Conservation (phyloP, 2,888 invertebrate species). For the Apotomis capreana region DNA sequence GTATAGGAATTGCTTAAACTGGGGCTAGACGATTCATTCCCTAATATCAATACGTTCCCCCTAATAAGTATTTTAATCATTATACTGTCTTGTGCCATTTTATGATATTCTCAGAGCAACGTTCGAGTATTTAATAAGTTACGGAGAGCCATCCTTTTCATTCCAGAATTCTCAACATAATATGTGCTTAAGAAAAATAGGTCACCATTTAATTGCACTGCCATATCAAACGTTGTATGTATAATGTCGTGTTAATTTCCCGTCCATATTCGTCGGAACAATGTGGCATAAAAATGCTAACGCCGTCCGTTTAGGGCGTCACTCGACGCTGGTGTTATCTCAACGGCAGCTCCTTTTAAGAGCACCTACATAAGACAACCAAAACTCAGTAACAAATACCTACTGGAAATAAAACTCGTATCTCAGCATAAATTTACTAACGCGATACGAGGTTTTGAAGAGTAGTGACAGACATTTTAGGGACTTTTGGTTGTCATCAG, state of each 20-base stretch:
- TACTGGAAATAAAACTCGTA: no score
- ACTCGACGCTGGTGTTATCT: constrained; percentile 39
- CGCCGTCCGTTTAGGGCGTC: constrained; percentile 41
- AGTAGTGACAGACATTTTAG: no score
- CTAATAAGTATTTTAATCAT: no score
- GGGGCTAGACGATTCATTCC: no score
- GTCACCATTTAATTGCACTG: not conserved
- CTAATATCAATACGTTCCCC: no score
- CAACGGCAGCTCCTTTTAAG: constrained; percentile 31
- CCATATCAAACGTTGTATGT: not conserved
- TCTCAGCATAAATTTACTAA: no score
- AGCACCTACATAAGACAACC: constrained; percentile 3
- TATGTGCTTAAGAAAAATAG: constrained; percentile 8
- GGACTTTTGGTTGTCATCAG: no score
- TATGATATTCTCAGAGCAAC: no score
- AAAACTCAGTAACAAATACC: not conserved
- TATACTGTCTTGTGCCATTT: no score
- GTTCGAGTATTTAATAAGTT: not conserved
- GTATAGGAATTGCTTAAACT: no score
- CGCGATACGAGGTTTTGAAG: no score
- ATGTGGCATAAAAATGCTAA: constrained; percentile 44
- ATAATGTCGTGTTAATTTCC: constrained; percentile 35
- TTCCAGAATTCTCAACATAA: not conserved
- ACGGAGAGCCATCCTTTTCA: not conserved
- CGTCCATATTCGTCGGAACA: constrained; percentile 41